Conservation (phyloP, 2,797 vertebrate species). For the Lagothrix lagotricha region DNA sequence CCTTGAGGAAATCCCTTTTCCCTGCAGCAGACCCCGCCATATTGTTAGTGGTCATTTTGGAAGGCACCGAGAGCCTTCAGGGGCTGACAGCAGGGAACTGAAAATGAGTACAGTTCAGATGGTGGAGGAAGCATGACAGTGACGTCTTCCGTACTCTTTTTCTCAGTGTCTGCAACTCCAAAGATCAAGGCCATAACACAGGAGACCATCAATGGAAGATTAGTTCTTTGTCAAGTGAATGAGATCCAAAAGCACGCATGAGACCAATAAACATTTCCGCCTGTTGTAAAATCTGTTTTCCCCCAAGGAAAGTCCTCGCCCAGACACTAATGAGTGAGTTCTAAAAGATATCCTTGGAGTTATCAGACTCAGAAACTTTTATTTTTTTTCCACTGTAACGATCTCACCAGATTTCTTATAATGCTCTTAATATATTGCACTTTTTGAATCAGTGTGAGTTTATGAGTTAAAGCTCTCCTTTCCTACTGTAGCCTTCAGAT, state of each 20-base stretch:
- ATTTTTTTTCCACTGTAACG: neutral
- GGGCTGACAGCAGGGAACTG: neutral
- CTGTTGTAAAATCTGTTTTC: conserved; percentile 31
- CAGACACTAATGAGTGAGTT: conserved; percentile 26
- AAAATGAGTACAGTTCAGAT: neutral
- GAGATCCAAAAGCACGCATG: conserved; percentile 82
- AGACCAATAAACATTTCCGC: conserved; percentile 41
- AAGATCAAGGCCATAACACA: conserved; percentile 84
- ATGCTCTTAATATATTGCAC: neutral
- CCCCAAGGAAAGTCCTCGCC: neutral
- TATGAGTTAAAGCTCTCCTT: conserved; percentile 1
- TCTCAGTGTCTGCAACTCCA: conserved; percentile 58
- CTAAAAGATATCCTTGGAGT: neutral
- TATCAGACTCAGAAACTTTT: neutral
- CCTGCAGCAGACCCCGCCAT: neutral
- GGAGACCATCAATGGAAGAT: conserved; percentile 85
- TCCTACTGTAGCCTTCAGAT: neutral
- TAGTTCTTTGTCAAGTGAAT: conserved; percentile 84
- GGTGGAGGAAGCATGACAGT: neutral
- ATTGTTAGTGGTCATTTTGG: neutral
- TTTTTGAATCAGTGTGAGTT: neutral
- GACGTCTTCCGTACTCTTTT: neutral
- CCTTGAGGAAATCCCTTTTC: neutral
- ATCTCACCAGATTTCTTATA: conserved; percentile 12
- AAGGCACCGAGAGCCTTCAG: neutral